Conservation (phyloP, 2,113 vertebrate species). For the Megaceryle torquata region DNA sequence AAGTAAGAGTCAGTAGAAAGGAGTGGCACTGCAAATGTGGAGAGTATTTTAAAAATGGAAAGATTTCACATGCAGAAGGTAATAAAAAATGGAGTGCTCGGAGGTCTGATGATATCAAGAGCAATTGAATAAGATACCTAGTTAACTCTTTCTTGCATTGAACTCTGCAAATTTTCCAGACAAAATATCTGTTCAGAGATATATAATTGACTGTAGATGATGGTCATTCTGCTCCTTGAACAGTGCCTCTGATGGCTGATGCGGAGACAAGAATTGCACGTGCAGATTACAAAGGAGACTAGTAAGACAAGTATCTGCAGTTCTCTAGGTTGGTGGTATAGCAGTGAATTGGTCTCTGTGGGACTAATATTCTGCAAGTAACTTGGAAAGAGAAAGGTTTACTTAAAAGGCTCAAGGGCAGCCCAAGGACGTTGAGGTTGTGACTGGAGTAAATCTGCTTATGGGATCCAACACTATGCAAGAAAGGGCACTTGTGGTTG, state of each 20-base stretch:
- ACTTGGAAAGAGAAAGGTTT: not conserved
- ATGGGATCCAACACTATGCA: not conserved
- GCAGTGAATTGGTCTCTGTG: slow-evolving; percentile 45
- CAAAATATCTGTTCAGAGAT: not conserved
- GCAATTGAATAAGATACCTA: not conserved
- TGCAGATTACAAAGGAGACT: not conserved
- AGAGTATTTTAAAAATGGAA: not conserved
- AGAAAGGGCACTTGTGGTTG: not conserved
- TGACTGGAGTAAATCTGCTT: not conserved
- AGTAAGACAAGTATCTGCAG: not conserved
- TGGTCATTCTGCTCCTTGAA: not conserved
- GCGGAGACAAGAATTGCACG: not conserved
- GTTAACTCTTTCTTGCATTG: not conserved
- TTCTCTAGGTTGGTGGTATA: not conserved
- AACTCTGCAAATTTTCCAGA: not conserved
- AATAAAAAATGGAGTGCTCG: not conserved
- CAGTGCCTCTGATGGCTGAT: fast-evolving
- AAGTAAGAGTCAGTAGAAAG: not conserved
- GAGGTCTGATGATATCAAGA: not conserved
- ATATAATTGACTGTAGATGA: not conserved
- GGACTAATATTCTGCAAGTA: slow-evolving; percentile 25
- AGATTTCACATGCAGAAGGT: not conserved
- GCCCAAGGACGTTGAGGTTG: slow-evolving; percentile 11
- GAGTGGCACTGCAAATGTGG: not conserved
- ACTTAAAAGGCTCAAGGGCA: slow-evolving; percentile 7